Evolutionary conservation across 2,888 invertebrate species (phyloP).

Genomic region (Stramonita haemastoma): DNA sequence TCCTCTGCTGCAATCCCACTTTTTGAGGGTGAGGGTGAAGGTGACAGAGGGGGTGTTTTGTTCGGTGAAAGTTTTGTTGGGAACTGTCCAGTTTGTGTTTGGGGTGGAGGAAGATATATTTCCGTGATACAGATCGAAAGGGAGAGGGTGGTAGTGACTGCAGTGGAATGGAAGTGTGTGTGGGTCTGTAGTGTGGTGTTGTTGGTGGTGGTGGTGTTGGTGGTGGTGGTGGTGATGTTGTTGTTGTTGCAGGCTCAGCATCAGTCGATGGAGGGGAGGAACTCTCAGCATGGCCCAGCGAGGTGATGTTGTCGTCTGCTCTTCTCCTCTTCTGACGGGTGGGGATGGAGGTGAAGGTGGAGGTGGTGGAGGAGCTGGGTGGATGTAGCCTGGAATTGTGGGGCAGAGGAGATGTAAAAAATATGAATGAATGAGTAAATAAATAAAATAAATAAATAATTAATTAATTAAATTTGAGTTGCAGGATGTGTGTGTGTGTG

Average conservation of each 20-base stretch:
- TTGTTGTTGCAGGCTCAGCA: not conserved
- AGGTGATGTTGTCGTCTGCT: not conserved
- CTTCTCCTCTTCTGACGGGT: no score
- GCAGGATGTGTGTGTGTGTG: no score
- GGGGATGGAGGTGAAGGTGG: not conserved
- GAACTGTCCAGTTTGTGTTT: not conserved
- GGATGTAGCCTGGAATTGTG: no score
- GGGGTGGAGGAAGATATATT: not conserved
- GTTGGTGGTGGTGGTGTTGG: not conserved
- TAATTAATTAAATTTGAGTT: not conserved
- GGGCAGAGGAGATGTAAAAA: not conserved
- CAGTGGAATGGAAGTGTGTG: not conserved
- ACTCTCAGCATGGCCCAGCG: constrained; percentile 2
- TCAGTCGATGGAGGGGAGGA: not conserved
- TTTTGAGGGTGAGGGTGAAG: not conserved
- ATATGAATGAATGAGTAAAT: no score
- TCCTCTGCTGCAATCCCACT: not conserved
- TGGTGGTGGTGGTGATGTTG: not conserved
- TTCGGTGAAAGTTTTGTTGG: not conserved
- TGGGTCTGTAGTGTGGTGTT: no score
- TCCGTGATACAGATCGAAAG: not conserved
- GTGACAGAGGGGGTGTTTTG: no score
- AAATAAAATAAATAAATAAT: no score
- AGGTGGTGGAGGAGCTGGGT: not conserved
- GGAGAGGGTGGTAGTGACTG: not conserved